A percentile compares a stretch with the other conserved stretches of the same genome.
phyloP scores from a whole-genome alignment of 2,113 vertebrate species.

The Dryoscopus gambensis region DNA sequence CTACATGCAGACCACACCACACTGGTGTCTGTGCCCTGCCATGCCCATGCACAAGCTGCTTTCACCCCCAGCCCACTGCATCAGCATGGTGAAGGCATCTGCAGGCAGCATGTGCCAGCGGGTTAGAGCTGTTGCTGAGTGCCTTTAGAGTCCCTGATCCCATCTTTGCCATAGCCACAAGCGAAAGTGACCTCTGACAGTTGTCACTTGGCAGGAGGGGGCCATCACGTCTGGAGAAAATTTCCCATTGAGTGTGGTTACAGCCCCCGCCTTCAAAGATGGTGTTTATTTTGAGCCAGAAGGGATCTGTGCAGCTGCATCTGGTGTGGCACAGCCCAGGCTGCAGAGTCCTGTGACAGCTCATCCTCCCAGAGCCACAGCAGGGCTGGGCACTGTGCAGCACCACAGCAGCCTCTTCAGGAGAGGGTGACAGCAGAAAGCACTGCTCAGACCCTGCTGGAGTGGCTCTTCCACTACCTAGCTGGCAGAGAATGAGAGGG shows the following conservation, averaged over 20 bases:
- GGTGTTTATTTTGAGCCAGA: background rate
- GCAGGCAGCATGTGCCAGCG: background rate
- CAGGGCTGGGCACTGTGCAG: background rate
- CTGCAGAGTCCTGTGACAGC: background rate
- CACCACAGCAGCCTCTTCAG: accelerated
- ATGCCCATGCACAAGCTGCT: background rate
- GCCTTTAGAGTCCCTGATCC: background rate
- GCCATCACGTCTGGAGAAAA: background rate
- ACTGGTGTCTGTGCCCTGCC: background rate
- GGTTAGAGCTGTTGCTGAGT: background rate
- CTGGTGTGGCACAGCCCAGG: background rate
- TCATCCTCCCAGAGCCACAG: background rate
- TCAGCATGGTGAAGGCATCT: background rate
- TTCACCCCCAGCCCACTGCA: background rate
- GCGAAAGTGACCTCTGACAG: background rate
- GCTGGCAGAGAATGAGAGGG: background rate
- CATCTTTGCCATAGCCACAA: background rate
- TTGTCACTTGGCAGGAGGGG: background rate
- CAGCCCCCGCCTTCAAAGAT: background rate
- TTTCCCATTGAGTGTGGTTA: background rate
- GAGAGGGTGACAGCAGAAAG: background rate
- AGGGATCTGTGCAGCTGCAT: background rate
- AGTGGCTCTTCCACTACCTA: accelerated
- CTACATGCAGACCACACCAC: background rate
- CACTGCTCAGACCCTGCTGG: background rate